phyloP scores from a whole-genome alignment of 2,113 vertebrate species.

The Tychaedon coryphoeus region DNA sequence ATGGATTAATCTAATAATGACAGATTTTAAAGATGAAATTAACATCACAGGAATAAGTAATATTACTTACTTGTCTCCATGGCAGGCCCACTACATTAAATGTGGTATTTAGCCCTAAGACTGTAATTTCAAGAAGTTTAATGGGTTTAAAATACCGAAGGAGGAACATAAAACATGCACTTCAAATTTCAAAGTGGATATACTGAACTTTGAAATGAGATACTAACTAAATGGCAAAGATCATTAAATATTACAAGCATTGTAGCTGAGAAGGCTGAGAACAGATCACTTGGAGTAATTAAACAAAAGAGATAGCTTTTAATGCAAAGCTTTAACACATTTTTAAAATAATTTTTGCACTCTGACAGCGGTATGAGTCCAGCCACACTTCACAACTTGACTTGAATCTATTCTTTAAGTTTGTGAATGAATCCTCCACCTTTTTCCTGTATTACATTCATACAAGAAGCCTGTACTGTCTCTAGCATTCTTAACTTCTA shows the following conservation, averaged over 20 bases:
- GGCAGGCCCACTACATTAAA: neutral
- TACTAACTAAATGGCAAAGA: neutral
- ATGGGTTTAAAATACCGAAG: neutral
- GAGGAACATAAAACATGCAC: neutral
- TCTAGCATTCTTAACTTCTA: neutral
- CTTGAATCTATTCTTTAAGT: neutral
- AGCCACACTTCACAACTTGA: neutral
- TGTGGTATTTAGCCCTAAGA: neutral
- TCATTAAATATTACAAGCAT: neutral
- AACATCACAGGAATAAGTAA: neutral
- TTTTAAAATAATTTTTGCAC: neutral
- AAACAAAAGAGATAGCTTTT: neutral
- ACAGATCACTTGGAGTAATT: neutral
- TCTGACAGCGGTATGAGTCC: neutral
- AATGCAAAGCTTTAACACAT: neutral
- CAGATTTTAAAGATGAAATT: neutral
- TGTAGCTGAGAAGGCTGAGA: neutral
- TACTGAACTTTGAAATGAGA: conserved; percentile 16
- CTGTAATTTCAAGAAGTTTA: neutral
- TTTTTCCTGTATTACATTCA: neutral
- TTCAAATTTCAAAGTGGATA: neutral
- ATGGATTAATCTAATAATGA: neutral
- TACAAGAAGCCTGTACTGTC: neutral
- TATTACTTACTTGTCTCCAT: neutral
- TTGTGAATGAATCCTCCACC: neutral